phyloP scores from a whole-genome alignment of 1,140 invertebrate genomes.

The roundworm (Caenorhabditis elegans) region DNA sequence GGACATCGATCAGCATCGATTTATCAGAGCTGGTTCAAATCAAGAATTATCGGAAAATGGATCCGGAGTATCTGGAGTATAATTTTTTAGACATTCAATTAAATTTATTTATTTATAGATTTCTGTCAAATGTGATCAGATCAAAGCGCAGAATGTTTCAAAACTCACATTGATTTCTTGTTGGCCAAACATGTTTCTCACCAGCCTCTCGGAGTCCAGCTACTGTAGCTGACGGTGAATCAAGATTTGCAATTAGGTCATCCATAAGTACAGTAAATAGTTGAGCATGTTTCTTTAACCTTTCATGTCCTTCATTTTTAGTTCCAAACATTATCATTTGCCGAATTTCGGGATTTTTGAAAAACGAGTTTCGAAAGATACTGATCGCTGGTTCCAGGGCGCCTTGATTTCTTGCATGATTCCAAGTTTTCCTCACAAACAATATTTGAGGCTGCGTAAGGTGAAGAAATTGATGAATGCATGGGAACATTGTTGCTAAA shows the following conservation, averaged over 20 bases:
- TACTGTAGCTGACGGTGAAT: constrained; percentile 10
- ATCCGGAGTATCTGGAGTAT: no score
- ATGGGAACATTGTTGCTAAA: constrained; percentile 20
- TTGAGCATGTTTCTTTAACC: constrained; percentile 41
- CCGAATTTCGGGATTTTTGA: constrained; percentile 46
- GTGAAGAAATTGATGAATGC: constrained; percentile 15
- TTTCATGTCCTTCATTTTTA: constrained; percentile 44
- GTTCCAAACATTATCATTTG: constrained; percentile 44
- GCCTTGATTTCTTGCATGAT: constrained; percentile 43
- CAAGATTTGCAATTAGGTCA: constrained; percentile 34
- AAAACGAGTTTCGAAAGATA: constrained; percentile 45
- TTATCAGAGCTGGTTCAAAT: no score
- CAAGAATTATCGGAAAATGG: no score
- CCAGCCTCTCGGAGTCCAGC: constrained; percentile 25
- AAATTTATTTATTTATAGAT: no score
- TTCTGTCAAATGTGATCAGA: no score
- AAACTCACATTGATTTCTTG: constrained; percentile 29
- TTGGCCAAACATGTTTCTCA: constrained; percentile 20
- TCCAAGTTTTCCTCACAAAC: constrained; percentile 43
- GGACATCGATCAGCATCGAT: no score
- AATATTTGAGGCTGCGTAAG: constrained; percentile 42
- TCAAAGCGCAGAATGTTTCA: not conserved
- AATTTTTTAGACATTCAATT: no score
- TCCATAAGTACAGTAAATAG: constrained; percentile 39
- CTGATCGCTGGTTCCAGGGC: constrained; percentile 42